phyloP scores from a whole-genome alignment of 1,140 invertebrate genomes.

The Aethina tumida region DNA sequence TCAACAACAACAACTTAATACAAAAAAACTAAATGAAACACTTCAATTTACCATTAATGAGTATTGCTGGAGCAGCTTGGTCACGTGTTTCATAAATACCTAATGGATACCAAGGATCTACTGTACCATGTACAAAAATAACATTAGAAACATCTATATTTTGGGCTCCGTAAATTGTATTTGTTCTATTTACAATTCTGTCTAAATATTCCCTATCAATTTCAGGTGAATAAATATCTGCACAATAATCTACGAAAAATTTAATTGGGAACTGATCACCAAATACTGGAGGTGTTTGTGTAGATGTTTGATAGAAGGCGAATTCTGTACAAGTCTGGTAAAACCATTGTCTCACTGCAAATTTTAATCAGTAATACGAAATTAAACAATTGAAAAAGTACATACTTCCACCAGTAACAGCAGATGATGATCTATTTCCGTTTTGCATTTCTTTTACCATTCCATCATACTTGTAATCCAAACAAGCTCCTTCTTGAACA shows the following conservation, averaged over 20 bases:
- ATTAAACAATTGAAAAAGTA: no score
- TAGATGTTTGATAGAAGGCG: constrained; percentile 70
- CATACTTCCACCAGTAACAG: no score
- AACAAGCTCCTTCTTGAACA: constrained; percentile 68
- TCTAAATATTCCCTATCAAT: no score
- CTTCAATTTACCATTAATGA: constrained; percentile 40
- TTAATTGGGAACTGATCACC: constrained; percentile 47
- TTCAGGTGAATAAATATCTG: constrained; percentile 51
- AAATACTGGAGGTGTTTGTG: constrained; percentile 51
- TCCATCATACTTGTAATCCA: constrained; percentile 72
- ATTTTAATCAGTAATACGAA: no score
- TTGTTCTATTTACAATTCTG: constrained; percentile 44
- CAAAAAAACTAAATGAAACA: constrained; percentile 18
- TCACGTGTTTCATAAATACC: constrained; percentile 46
- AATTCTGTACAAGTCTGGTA: constrained; percentile 81
- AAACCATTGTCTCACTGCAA: constrained; percentile 56
- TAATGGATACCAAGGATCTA: constrained; percentile 56
- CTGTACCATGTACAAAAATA: constrained; percentile 51
- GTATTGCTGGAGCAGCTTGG: constrained; percentile 41
- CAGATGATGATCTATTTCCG: no score
- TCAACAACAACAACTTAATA: constrained; percentile 12
- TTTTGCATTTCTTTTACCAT: constrained; percentile 64
- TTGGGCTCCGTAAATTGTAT: constrained; percentile 48
- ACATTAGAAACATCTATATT: constrained; percentile 47
- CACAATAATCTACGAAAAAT: constrained; percentile 57